phyloP scores from a whole-genome alignment of 2,797 vertebrate genomes.

The Dendrocincla fuliginosa region DNA sequence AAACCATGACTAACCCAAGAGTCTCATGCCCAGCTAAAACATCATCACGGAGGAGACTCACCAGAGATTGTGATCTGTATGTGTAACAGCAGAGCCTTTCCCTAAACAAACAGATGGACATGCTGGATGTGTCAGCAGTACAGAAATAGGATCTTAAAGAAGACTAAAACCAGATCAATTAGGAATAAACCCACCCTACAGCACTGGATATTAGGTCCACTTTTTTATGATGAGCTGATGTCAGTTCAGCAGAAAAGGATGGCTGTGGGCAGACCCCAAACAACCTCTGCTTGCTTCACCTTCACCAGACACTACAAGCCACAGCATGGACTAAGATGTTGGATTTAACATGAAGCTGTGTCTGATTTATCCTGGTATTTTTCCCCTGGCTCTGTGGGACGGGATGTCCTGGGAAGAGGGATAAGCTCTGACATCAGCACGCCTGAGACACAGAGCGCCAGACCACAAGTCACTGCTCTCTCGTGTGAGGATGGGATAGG shows the following conservation, averaged over 20 bases:
- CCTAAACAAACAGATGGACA: not conserved
- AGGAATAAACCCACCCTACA: not conserved
- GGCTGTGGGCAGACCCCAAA: rapidly evolving
- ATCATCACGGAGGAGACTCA: not conserved
- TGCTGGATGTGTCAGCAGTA: not conserved
- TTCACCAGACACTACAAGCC: not conserved
- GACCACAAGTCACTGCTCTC: rapidly evolving
- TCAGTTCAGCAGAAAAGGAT: not conserved
- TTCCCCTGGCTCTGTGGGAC: not conserved
- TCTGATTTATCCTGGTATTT: not conserved
- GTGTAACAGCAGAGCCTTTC: not conserved
- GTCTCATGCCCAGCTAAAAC: not conserved
- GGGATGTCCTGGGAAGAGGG: rapidly evolving
- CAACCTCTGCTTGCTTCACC: not conserved
- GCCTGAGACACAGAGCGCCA: rapidly evolving
- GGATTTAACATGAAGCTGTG: not conserved
- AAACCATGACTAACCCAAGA: not conserved
- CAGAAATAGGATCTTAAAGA: not conserved
- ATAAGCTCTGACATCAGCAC: not conserved
- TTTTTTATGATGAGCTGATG: not conserved
- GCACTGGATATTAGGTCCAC: not conserved
- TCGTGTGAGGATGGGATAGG: rapidly evolving
- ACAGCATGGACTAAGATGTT: not conserved
- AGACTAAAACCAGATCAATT: not conserved
- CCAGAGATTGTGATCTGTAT: not conserved